Evolutionary conservation across 2,888 invertebrate genomes (phyloP), one percentile per base, ranked within the genome.

Genomic region (Temnothorax ravouxi): DNA sequence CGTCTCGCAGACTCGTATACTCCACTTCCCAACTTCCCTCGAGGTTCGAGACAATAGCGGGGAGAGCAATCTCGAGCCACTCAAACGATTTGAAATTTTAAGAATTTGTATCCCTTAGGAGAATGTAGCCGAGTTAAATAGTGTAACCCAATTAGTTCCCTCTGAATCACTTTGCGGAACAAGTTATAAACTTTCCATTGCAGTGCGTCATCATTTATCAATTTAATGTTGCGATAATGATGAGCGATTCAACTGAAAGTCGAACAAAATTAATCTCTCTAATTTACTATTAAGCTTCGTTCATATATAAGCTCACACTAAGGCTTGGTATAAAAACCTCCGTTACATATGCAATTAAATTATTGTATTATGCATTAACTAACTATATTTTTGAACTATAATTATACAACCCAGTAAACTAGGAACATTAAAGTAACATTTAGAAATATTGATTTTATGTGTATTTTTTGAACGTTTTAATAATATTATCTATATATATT

Each of bases 51-150:
- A 89, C 89, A 89, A 89, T 89, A 89, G 89, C 56, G 21, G 54
- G 25, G 52, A 56, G 72, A 21, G 21, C 15, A 21, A 59, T 8
- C 59, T 34, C 9, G 54, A 52, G n/a, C 56, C 56, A 52, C 2
- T 3, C 18, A 25, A 25, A 50, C 54, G n/a, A 89, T 89, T 89
- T 89, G 87, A 89, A 89, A 88, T 86, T 89, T 87, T 86, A 88
- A 84, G 79, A 81, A 54, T 54, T 54, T 72, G 38, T 67, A 67
- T 69, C 86, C 66, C 80, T 75, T 75, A 88, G 87, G 84, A 86
- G 83, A 82, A 79, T 76, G 75, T 83, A 74, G 83, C 56, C 85
- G 29, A 52, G 79, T 85, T 89, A 89, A 89, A 89, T 84, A 83
- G 87, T 82, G 87, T 89, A 87, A 89, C 83, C 81, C 87, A 89